Conservation (phyloP, 1,140 invertebrate species). For the Magallana gigas region DNA sequence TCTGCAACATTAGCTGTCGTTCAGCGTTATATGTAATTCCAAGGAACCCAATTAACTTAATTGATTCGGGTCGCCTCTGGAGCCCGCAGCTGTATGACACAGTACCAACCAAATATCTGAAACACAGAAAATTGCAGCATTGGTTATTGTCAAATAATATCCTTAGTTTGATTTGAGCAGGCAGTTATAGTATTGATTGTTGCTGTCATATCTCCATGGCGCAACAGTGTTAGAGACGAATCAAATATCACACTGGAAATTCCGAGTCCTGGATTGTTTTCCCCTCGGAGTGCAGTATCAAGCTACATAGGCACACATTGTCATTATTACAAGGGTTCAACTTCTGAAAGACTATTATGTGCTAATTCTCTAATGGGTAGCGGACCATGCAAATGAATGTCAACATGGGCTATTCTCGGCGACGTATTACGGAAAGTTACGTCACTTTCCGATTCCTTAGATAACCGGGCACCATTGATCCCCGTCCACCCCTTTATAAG, state of each 20-base stretch:
- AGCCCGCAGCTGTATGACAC: background rate
- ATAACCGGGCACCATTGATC: background rate
- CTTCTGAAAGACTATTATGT: background rate
- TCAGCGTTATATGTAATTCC: background rate
- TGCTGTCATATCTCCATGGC: background rate
- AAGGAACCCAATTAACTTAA: conserved; percentile 22
- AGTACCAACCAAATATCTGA: background rate
- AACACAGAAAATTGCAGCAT: conserved; percentile 30
- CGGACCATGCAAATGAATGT: background rate
- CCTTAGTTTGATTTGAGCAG: background rate
- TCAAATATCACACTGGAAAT: background rate
- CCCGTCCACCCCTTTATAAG: background rate
- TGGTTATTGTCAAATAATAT: background rate
- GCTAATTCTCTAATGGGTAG: conserved; percentile 14
- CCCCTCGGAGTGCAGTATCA: background rate
- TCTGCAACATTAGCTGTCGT: background rate
- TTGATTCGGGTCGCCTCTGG: background rate
- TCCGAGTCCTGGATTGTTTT: background rate
- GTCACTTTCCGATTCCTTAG: background rate
- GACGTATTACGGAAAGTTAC: conserved; percentile 13
- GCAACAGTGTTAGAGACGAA: background rate
- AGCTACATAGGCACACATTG: background rate
- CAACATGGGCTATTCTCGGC: background rate
- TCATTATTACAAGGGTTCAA: background rate
- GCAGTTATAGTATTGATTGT: background rate